Base-by-base conservation (phyloP, 1,140 invertebrate species). In the Lordiphosa mommai region DNA sequence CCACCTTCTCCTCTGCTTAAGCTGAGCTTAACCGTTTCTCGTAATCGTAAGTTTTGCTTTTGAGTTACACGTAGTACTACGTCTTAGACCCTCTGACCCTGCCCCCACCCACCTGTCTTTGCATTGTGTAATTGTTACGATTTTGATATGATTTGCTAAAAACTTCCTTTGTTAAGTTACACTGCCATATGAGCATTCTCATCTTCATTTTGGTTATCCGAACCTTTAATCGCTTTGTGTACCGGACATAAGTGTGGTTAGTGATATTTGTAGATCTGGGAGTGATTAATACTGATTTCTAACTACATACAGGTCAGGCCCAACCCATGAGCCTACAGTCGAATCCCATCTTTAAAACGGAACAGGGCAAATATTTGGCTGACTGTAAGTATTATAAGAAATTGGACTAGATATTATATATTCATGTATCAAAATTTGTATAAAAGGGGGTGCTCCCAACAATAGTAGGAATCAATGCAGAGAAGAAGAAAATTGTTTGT, bases 361-460 rank as follows among this genome's bases (percentile, higher is more conserved):
- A 95, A 82, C 94, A 96, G 87, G 94, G 94, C 72, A 93, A 93
- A 88, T 96, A 96, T 88, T 91, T 96, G 57, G 94, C 94, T 29
- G 92, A 93, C 71, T 93, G 94, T 95, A 92, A 93, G 93, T 86
- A n/a, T n/a, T n/a, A n/a, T n/a, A n/a, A n/a, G n/a, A n/a, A n/a
- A n/a, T n/a, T n/a, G n/a, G n/a, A n/a, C n/a, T n/a, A n/a, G n/a
- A n/a, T n/a, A n/a, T n/a, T n/a, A n/a, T n/a, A n/a, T n/a, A n/a
- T n/a, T n/a, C n/a, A n/a, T n/a, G n/a, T n/a, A n/a, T n/a, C n/a
- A n/a, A n/a, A n/a, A n/a, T n/a, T n/a, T n/a, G n/a, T n/a, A n/a
- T n/a, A n/a, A n/a, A n/a, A n/a, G n/a, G n/a, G n/a, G n/a, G n/a
- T n/a, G n/a, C n/a, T n/a, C n/a, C n/a, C n/a, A n/a, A n/a, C n/a